Evolutionary conservation across 2,113 vertebrate species (phyloP).

Genomic region (Athene cunicularia): DNA sequence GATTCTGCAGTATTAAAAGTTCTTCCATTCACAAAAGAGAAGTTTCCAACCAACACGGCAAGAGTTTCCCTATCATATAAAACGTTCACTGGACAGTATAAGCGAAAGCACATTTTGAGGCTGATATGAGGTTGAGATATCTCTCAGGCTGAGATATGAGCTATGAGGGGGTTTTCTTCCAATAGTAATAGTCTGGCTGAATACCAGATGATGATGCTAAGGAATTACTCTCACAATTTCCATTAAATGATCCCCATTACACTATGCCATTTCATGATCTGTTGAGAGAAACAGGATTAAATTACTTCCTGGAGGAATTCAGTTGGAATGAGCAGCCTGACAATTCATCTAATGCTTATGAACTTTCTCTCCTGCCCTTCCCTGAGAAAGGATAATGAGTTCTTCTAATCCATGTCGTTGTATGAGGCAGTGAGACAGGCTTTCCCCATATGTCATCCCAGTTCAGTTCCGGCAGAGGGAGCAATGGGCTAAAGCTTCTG

Average conservation of each 20-base stretch:
- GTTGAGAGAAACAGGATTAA: constrained; percentile 37
- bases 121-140: background rate
- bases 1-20: background rate
- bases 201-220: background rate
- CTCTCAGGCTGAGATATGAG: background rate
- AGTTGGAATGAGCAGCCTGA: constrained; percentile 17
- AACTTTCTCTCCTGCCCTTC: constrained; percentile 13
- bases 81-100: background rate
- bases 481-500: constrained; percentile 48
- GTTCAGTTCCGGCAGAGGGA: constrained; percentile 67
- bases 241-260: constrained; percentile 8
- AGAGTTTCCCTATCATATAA: background rate
- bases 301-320: constrained; percentile 56
- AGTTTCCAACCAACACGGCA: background rate
- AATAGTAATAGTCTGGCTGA: background rate
- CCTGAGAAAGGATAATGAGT: constrained; percentile 13
- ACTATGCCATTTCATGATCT: constrained; percentile 6
- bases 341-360: background rate
- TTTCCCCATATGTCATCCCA: constrained; percentile 5
- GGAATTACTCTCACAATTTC: constrained; percentile 13
- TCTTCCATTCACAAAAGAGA: background rate
- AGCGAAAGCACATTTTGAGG: constrained; percentile 16
- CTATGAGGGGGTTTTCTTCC: background rate
- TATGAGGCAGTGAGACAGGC: background rate
- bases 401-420: background rate